Conservation (phyloP, 1,140 invertebrate genomes). For the Lucilia sericata region DNA sequence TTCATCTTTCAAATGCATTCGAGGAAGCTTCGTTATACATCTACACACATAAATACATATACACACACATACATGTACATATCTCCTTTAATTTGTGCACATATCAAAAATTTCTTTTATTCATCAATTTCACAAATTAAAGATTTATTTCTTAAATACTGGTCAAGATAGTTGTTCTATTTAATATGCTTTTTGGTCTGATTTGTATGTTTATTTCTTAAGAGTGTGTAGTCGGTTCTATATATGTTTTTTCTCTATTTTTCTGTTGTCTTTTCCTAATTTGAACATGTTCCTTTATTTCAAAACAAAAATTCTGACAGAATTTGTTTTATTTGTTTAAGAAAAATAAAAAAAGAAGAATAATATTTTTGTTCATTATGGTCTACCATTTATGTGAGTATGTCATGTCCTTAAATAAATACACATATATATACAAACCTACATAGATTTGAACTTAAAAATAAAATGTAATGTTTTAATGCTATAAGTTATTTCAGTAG, state of each 20-base stretch:
- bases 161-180: not conserved
- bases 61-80: not conserved
- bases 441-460: not conserved
- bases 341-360: not conserved
- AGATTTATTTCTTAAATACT: not conserved
- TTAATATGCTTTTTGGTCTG: not conserved
- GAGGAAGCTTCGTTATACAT: too few species aligned
- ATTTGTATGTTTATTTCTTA: slow-evolving; percentile 25
- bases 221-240: not conserved
- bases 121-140: not conserved
- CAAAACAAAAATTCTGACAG: slow-evolving; percentile 32
- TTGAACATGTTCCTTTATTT: slow-evolving; percentile 28
- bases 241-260: not conserved
- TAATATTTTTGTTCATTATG: slow-evolving; percentile 21
- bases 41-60: not conserved
- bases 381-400: slow-evolving; percentile 14
- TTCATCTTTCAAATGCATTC: too few species aligned
- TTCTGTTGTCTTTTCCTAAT: slow-evolving; percentile 10
- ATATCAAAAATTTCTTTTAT: not conserved
- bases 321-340: slow-evolving; percentile 38
- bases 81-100: not conserved
- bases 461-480: slow-evolving; percentile 8
- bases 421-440: not conserved
- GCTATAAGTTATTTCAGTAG: not conserved
- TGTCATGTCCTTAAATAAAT: not conserved